Evolutionary conservation across 2,888 invertebrate genomes (phyloP).

Genomic region (Halictus quadricinctus): DNA sequence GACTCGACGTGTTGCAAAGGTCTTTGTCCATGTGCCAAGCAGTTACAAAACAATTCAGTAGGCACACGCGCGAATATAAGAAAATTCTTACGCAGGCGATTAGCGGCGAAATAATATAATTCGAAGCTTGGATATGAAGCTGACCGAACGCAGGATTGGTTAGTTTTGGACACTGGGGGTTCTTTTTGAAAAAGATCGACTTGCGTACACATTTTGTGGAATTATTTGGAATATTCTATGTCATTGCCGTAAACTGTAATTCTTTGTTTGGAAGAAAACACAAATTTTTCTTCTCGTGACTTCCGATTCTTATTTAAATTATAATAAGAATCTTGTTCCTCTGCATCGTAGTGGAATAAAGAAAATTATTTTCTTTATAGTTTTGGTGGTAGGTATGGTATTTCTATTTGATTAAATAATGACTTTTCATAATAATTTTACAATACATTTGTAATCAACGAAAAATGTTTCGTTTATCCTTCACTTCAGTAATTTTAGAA

Average conservation of each 20-base stretch:
- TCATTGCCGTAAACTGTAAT: neutral
- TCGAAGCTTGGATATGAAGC: conserved; percentile 66
- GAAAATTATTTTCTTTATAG: neutral
- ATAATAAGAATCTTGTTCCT: neutral
- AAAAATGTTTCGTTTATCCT: neutral
- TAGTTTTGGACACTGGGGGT: conserved; percentile 14
- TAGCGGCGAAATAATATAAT: conserved; percentile 68
- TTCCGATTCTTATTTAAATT: neutral
- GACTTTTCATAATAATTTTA: no score
- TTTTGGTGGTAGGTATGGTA: neutral
- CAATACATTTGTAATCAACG: no score
- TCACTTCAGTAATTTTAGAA: neutral
- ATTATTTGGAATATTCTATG: neutral
- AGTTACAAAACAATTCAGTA: conserved; percentile 67
- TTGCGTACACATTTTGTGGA: neutral
- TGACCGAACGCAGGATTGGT: conserved; percentile 54
- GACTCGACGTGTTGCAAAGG: conserved; percentile 58
- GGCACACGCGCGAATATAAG: conserved; percentile 63
- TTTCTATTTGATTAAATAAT: no score
- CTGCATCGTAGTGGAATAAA: neutral
- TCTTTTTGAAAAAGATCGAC: conserved; percentile 53
- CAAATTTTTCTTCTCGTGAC: neutral
- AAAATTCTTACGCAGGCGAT: conserved; percentile 65
- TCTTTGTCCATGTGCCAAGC: conserved; percentile 67
- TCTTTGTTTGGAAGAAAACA: neutral